Evolutionary conservation across 2,797 vertebrate genomes (phyloP).

Genomic region (Emys orbicularis): DNA sequence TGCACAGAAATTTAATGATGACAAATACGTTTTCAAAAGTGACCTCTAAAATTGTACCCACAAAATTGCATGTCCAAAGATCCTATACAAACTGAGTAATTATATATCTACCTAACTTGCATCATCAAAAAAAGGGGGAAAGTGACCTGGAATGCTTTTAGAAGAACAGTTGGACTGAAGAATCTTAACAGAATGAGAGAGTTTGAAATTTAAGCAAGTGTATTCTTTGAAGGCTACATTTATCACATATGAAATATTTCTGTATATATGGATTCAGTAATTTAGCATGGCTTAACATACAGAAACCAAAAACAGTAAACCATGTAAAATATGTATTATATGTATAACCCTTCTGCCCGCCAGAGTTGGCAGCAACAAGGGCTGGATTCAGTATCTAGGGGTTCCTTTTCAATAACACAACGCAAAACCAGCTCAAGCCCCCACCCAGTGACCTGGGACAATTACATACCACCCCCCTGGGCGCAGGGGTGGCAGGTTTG

Average conservation of each 20-base stretch:
- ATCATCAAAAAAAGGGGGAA: neutral
- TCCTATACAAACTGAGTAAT: neutral
- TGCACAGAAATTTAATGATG: neutral
- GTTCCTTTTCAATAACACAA: no score
- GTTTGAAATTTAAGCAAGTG: accelerated
- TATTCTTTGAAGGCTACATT: accelerated
- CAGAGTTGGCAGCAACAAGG: no score
- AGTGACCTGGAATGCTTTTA: neutral
- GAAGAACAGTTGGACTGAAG: neutral
- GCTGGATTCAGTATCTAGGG: no score
- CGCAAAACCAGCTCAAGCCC: no score
- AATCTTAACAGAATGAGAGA: neutral
- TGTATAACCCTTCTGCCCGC: no score
- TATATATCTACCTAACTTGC: neutral
- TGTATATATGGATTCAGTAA: neutral
- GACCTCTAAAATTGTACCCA: neutral
- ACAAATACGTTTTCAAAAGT: neutral
- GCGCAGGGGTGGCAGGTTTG: no score
- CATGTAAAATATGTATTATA: neutral
- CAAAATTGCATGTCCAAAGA: neutral
- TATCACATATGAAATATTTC: neutral
- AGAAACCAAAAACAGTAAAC: neutral
- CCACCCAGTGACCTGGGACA: no score
- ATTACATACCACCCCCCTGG: no score
- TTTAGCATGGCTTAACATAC: neutral